A percentile compares a stretch with the other conserved stretches of the same genome.
Evolutionary conservation across 2,888 invertebrate genomes (phyloP).

Genomic region (Eilema sororculum): DNA sequence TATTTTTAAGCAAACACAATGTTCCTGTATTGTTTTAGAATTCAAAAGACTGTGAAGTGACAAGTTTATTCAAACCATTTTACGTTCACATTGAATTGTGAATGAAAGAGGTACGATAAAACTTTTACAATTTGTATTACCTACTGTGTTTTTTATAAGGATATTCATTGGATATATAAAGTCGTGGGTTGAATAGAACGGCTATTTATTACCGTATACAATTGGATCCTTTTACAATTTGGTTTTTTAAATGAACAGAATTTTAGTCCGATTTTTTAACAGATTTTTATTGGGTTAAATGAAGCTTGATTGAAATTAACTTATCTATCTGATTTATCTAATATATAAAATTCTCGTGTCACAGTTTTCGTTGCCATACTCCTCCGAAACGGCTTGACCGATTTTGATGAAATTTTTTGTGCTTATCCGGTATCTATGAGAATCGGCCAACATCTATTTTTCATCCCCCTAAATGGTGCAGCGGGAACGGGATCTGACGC

Average conservation of each 20-base stretch:
- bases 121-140: conserved; percentile 21
- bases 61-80: conserved; percentile 17
- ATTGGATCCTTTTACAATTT: background rate
- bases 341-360: too few relatives aligned
- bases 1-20: conserved; percentile 20
- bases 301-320: background rate
- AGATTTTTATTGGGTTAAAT: background rate
- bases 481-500: too few relatives aligned
- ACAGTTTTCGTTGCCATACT: too few relatives aligned
- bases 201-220: background rate
- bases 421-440: too few relatives aligned
- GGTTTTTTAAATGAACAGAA: background rate
- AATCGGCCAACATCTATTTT: too few relatives aligned
- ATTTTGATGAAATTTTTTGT: too few relatives aligned
- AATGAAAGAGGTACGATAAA: conserved; percentile 25
- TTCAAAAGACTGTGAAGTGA: conserved; percentile 28
- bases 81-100: conserved; percentile 18
- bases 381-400: too few relatives aligned
- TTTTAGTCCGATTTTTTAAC: background rate
- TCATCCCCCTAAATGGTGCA: too few relatives aligned
- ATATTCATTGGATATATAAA: conserved; percentile 16
- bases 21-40: conserved; percentile 35
- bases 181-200: background rate
- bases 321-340: background rate
- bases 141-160: conserved; percentile 23